phyloP scores from a whole-genome alignment of 2,797 vertebrate genomes.

The Yasuhikotakia modesta region DNA sequence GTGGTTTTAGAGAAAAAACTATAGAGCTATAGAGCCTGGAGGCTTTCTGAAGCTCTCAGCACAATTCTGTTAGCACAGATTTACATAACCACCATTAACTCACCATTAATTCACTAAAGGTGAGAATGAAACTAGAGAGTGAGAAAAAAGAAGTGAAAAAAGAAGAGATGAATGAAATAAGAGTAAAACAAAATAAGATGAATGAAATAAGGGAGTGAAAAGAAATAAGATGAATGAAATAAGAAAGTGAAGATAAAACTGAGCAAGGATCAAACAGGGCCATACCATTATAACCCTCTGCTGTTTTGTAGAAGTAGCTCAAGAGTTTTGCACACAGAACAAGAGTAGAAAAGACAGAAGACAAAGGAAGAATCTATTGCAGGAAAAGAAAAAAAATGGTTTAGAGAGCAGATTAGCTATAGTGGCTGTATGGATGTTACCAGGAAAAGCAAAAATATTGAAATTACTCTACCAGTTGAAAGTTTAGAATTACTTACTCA shows the following conservation, averaged over 20 bases:
- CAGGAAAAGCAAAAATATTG: neutral
- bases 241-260: slow-evolving; percentile 30
- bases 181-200: too few species aligned
- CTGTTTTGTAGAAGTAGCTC: slow-evolving; percentile 61
- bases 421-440: slow-evolving; percentile 38
- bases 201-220: slow-evolving; percentile 43
- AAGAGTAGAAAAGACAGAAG: slow-evolving; percentile 65
- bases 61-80: slow-evolving; percentile 64
- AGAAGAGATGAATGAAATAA: too few species aligned
- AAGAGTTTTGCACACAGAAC: slow-evolving; percentile 68
- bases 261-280: slow-evolving; percentile 64
- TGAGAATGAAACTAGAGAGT: too few species aligned
- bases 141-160: too few species aligned
- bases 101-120: too few species aligned
- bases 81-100: slow-evolving; percentile 52
- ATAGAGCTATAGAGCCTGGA: slow-evolving; percentile 62
- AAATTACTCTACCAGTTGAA: too few species aligned
- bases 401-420: slow-evolving; percentile 59
- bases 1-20: slow-evolving; percentile 64
- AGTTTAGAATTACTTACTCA: too few species aligned
- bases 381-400: slow-evolving; percentile 54
- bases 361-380: slow-evolving; percentile 63
- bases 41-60: slow-evolving; percentile 68
- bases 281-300: slow-evolving; percentile 14
- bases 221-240: slow-evolving; percentile 56